Conservation (phyloP, 2,113 vertebrate genomes). For the Syrmaticus mikado region DNA sequence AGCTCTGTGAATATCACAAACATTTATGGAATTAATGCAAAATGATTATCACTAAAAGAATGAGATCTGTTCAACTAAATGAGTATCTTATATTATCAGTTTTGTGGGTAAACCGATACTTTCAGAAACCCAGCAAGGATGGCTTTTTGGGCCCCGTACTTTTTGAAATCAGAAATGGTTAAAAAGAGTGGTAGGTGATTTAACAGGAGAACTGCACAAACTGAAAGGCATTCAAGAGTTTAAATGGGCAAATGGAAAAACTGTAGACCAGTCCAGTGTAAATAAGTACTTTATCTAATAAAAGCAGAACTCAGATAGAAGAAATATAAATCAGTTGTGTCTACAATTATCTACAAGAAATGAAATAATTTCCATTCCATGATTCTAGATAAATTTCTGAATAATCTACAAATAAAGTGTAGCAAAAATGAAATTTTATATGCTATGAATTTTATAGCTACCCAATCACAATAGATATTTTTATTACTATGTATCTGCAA, state of each 20-base stretch:
- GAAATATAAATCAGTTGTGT: neutral
- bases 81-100: neutral
- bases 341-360: neutral
- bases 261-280: neutral
- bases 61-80: neutral
- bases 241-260: slow-evolving; percentile 29
- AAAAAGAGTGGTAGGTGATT: neutral
- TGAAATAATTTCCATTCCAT: neutral
- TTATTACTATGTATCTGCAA: neutral
- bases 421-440: neutral
- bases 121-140: neutral
- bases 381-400: neutral
- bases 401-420: neutral
- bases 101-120: neutral
- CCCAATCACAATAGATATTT: neutral
- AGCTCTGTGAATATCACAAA: neutral
- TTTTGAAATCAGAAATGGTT: neutral
- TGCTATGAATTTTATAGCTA: neutral
- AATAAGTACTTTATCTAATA: slow-evolving; percentile 12
- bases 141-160: neutral
- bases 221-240: slow-evolving; percentile 9
- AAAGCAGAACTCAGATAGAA: slow-evolving; percentile 1
- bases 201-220: neutral
- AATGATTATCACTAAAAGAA: neutral
- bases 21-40: rapidly evolving